A percentile compares a stretch with the other conserved stretches of the same genome.
Conservation (phyloP, 1,140 invertebrate species). For the Tribolium castaneum region DNA sequence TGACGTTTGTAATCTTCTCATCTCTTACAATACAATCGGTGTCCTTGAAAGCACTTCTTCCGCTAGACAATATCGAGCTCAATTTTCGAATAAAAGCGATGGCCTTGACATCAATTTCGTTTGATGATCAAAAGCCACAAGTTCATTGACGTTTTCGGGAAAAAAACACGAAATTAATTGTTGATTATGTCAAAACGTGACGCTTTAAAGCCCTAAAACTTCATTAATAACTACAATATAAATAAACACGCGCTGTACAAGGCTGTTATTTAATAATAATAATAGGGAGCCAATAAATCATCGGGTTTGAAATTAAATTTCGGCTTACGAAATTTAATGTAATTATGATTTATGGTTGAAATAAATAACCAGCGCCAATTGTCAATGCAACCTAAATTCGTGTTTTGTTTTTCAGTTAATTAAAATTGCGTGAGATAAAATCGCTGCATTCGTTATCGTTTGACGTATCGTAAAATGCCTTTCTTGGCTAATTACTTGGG, state of each 20-base stretch:
- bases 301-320: conserved; percentile 17
- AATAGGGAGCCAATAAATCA: conserved; percentile 16
- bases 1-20: conserved; percentile 26
- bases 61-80: background rate
- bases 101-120: conserved; percentile 14
- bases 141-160: background rate
- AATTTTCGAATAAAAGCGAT: background rate
- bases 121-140: background rate
- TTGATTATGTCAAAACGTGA: background rate
- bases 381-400: background rate
- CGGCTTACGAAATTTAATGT: conserved; percentile 34
- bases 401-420: conserved; percentile 29
- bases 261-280: conserved; percentile 33
- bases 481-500: conserved; percentile 22
- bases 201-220: background rate
- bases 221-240: conserved; percentile 22
- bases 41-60: conserved; percentile 14
- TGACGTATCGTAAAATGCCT: conserved; percentile 18
- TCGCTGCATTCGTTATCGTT: conserved; percentile 16
- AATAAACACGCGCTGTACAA: conserved; percentile 5
- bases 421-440: background rate
- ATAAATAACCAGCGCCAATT: background rate
- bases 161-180: conserved; percentile 8
- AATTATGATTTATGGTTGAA: conserved; percentile 16
- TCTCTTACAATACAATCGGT: background rate